Conservation (phyloP, 2,113 vertebrate genomes). For the Gavia stellata region DNA sequence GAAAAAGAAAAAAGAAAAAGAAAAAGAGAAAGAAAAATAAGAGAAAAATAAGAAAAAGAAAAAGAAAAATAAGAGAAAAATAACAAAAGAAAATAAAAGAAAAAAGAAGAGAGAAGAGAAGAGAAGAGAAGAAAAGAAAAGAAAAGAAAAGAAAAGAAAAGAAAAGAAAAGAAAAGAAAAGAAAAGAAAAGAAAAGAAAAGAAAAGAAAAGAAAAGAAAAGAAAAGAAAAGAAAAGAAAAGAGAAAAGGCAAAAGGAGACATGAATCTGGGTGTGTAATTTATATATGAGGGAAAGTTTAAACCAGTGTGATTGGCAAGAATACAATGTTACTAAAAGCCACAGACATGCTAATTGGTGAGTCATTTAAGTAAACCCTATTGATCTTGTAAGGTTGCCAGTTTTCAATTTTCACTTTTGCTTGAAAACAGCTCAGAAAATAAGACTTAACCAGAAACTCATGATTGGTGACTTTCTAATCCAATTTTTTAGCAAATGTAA, state of each 20-base stretch:
- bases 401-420: conserved; percentile 49
- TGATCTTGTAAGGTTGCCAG: conserved; percentile 45
- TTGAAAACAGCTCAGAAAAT: conserved; percentile 47
- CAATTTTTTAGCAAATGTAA: neutral
- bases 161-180: accelerated
- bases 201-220: accelerated
- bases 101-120: accelerated
- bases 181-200: accelerated
- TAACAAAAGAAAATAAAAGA: accelerated
- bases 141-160: accelerated
- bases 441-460: neutral
- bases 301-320: conserved; percentile 39
- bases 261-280: conserved; percentile 12
- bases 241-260: neutral
- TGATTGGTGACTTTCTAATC: neutral
- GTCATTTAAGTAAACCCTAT: conserved; percentile 46
- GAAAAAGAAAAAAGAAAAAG: accelerated
- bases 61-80: accelerated
- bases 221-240: accelerated
- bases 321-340: conserved; percentile 45
- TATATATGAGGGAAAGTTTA: conserved; percentile 47
- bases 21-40: accelerated
- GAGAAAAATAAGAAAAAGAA: accelerated
- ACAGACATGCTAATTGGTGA: conserved; percentile 50
- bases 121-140: no score